Evolutionary conservation across 2,888 invertebrate species (phyloP), one percentile per base, ranked within the genome.

Genomic region (Vannuccia rotundouncinata): DNA sequence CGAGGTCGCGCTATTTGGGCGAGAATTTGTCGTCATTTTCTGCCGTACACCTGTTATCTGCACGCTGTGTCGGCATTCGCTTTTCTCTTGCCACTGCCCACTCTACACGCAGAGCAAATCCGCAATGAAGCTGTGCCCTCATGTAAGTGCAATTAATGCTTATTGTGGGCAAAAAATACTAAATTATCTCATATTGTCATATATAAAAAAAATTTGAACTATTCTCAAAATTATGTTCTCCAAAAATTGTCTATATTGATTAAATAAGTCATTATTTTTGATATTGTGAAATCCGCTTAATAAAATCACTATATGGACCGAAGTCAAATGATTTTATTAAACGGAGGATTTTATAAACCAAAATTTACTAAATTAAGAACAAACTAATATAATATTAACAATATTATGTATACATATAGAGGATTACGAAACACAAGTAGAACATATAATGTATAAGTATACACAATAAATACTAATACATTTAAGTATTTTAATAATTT

Each of bases 11-110:
- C 75, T 30, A 59, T 75, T 2, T 75, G 75, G 75, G 5, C 17
- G 22, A 22, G 75, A 13, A 75, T 75, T 13, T 30, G 75, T 29
- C 75, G 30, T 2, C 75, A 75, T 28, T 75, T 75, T 75, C 75
- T 75, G 31, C 75, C 75, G 1, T 75, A 31, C 17, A 31, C 75
- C 31, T 29, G 75, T 13, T 31, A 31, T 29, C 75, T 75, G 17
- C 75, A 75, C 22, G 75, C 75, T 2, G 1, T 30, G 25, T 75
- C 75, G 75, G 75, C 75, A 13, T 75, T 31, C 29, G 30, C 31
- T 2, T 30, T 75, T 10, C 31, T 75, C 1, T 75, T 75, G 75
- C 75, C 75, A 31, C 29, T 75, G 17, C 75, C 75, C 5, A 31
- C 31, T 22, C 75, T 75, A 13, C 30, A 29, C 31, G 75, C 75